Conservation (phyloP, 2,888 invertebrate genomes). For the Conops quadrifasciatus region DNA sequence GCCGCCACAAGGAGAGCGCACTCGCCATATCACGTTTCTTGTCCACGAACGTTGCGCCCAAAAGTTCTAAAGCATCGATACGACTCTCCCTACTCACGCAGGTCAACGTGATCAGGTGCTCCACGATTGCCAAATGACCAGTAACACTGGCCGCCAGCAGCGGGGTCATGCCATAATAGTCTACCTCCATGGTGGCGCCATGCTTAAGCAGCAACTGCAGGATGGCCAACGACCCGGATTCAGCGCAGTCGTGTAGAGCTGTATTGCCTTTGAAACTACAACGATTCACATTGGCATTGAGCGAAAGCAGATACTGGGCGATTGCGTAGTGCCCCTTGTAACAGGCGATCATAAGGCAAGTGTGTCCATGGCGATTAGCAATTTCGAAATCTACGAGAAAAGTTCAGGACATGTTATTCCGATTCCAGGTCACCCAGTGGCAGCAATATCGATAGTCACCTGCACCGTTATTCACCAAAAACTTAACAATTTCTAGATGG, state of each 20-base stretch:
- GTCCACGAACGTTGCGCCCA: conserved; percentile 97
- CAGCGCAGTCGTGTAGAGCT: conserved; percentile 97
- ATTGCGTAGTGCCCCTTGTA: conserved; percentile 94
- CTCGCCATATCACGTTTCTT: conserved; percentile 93
- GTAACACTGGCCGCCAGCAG: conserved; percentile 91
- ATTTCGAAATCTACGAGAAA: conserved; percentile 84
- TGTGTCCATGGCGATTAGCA: conserved; percentile 94
- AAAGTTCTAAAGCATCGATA: conserved; percentile 88
- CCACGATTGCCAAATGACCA: conserved; percentile 92
- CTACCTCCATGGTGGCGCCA: conserved; percentile 92
- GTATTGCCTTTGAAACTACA: conserved; percentile 91
- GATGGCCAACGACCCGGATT: conserved; percentile 93
- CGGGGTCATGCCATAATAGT: conserved; percentile 97
- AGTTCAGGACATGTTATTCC: background rate
- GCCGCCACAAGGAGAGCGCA: conserved; percentile 87
- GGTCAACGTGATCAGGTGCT: conserved; percentile 82
- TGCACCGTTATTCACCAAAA: conserved; percentile 88
- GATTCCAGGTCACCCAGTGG: background rate
- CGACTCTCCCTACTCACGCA: conserved; percentile 80
- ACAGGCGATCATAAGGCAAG: conserved; percentile 97
- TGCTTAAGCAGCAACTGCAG: conserved; percentile 86
- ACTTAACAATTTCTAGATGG: conserved; percentile 92
- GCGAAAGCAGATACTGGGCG: conserved; percentile 84
- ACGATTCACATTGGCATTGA: conserved; percentile 91
- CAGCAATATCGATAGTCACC: conserved; percentile 66